Evolutionary conservation across 2,888 invertebrate genomes (phyloP), one percentile per base, ranked within the genome.

Genomic region (Rhodophaea formosa): DNA sequence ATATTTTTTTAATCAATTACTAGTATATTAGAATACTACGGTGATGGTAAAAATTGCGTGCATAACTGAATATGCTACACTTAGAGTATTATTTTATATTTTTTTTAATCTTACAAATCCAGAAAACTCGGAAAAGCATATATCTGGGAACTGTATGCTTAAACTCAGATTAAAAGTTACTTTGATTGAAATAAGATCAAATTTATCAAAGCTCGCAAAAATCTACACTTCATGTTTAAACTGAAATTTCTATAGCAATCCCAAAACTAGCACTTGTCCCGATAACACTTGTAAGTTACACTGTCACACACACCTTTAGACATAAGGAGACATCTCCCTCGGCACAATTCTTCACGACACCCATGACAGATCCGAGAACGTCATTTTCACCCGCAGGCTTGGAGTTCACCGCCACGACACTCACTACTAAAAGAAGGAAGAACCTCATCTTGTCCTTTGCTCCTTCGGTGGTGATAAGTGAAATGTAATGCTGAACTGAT

Each of bases 331-430:
- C 88, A 69, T 95, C 94, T 73, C 93, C 93, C 62, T 94, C 93
- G 54, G 94, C 93, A 82, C 96, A 96, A 71, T 93, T 93, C 81
- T 94, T 93, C 71, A 95, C 92, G 71, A 94, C 94, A 67, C 93
- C 92, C 62, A 95, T 84, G 53, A 94, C 95, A 45, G 93, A 93
- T 53, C 92, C 92, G 67, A 95, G 77, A 64, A 88, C 82, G 67
- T 92, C 92, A 53, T 93, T 92, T 58, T 93, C 92, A 49, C 85
- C 84, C 0, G 89, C 80, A 0, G 92, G 91, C 71, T 89, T 92
- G 56, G 87, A 83, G 62, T 77, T 80, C 59, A 87, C 92, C 60
- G 89, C 84, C 47, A 91, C 87, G 64, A 86, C 86, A 73, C 92
- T 89, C 74, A 92, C 84, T 75, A 93, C 68, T 65, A 92, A 80